Percentiles rank a stretch among this genome's conserved stretches.
These are phyloP conservation scores for Chondrosia reniformis DNA, from an alignment of 37 sponge, comb jelly and placozoan species.

Conservation along the genomic window DNA sequence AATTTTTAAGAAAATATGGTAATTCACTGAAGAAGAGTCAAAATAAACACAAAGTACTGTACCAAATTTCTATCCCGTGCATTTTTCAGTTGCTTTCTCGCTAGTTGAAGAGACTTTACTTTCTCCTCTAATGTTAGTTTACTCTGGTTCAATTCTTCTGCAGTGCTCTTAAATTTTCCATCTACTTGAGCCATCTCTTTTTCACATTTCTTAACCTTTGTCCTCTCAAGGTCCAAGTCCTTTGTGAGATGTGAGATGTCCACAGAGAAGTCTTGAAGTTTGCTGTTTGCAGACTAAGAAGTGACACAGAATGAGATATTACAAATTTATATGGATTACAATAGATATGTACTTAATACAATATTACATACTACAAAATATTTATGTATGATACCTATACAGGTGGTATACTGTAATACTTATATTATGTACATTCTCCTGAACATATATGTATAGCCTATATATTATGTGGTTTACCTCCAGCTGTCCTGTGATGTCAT, in stretches of 20 bases:
- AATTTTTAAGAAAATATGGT: background rate
- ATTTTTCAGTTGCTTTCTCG: constrained; percentile 73
- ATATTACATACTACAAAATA: no score
- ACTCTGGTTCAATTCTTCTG: constrained; percentile 35
- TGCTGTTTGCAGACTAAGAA: no score
- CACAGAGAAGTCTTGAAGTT: no score
- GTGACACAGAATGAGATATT: no score
- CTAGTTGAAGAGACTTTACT: constrained; percentile 33
- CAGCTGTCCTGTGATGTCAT: constrained; percentile 7
- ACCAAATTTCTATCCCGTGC: constrained; percentile 71
- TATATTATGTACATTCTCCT: no score
- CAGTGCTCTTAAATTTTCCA: background rate
- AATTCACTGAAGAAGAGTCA: no score
- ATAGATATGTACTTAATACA: no score
- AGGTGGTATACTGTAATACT: no score
- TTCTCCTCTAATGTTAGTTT: constrained; percentile 72
- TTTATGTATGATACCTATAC: no score
- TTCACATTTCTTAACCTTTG: constrained; percentile 36
- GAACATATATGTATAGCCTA: no score
- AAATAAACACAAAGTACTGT: background rate
- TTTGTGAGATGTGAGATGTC: constrained; percentile 35
- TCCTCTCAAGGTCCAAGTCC: constrained; percentile 26
- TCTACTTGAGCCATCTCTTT: constrained; percentile 49
- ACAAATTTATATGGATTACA: no score
- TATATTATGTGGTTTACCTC: no score